phyloP scores from a whole-genome alignment of 1,140 invertebrate genomes.

The Notospermus geniculatus region DNA sequence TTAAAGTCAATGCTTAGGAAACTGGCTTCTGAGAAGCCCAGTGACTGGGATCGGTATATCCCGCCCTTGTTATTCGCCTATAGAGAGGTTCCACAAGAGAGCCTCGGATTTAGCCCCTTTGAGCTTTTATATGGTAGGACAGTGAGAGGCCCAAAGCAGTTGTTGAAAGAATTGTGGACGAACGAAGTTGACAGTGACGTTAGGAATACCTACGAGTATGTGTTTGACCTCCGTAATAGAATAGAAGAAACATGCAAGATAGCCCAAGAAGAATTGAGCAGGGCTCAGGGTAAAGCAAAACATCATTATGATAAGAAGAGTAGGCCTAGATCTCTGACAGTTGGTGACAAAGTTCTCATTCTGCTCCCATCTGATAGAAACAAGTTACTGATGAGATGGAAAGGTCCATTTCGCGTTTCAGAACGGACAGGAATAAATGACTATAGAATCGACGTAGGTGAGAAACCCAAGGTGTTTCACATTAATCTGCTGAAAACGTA shows the following conservation, averaged over 20 bases:
- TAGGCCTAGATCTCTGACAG: slow-evolving; percentile 15
- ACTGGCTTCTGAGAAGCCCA: slow-evolving; percentile 28
- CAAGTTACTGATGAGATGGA: slow-evolving; percentile 18
- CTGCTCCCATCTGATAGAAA: slow-evolving; percentile 21
- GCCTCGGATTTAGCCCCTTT: slow-evolving; percentile 34
- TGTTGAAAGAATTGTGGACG: slow-evolving; percentile 38
- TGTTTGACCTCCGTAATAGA: slow-evolving; percentile 24
- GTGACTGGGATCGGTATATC: slow-evolving; percentile 44
- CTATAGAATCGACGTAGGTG: slow-evolving; percentile 15
- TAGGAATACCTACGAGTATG: slow-evolving; percentile 28
- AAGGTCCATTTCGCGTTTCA: slow-evolving; percentile 16
- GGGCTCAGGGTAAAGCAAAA: slow-evolving; percentile 18
- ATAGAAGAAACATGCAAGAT: slow-evolving; percentile 27
- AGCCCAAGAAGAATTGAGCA: slow-evolving; percentile 19
- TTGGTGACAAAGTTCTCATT: slow-evolving; percentile 18
- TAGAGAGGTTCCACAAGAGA: too few relatives aligned
- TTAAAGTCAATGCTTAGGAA: slow-evolving; percentile 33
- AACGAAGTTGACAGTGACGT: slow-evolving; percentile 16
- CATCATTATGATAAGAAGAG: too few relatives aligned
- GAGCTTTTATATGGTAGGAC: slow-evolving; percentile 35
- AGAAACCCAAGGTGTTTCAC: slow-evolving; percentile 19
- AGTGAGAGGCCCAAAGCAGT: slow-evolving; percentile 32
- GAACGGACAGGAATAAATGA: slow-evolving; percentile 1
- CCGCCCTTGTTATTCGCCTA: slow-evolving; percentile 37
- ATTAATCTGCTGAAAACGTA: slow-evolving; percentile 22